Conservation (phyloP, 2,113 vertebrate species). For the Urocitellus parryii region DNA sequence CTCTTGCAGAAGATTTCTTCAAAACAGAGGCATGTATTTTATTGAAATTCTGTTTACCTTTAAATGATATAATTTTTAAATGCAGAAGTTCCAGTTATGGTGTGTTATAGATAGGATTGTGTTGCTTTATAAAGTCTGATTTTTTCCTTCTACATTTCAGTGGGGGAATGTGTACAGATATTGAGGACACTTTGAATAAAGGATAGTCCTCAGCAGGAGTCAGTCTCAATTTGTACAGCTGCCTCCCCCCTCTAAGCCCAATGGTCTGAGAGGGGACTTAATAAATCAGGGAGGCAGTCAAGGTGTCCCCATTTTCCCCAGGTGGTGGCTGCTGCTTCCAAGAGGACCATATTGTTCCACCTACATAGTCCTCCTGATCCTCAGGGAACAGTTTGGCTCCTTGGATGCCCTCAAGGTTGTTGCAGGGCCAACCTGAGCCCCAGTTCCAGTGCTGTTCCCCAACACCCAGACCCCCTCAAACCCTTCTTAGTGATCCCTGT, state of each 20-base stretch:
- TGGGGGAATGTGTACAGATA: conserved; percentile 91
- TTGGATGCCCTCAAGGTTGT: background rate
- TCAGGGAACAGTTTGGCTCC: background rate
- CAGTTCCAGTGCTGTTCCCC: background rate
- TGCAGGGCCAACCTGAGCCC: background rate
- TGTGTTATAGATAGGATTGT: conserved; percentile 90
- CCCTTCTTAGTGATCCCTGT: background rate
- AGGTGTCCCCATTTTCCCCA: background rate
- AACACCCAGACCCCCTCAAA: background rate
- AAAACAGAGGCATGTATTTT: conserved; percentile 95
- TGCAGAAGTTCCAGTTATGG: conserved; percentile 92
- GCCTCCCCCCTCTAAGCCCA: conserved; percentile 89
- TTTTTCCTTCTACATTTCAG: conserved; percentile 92
- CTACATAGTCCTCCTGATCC: background rate
- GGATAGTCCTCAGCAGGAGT: conserved; percentile 86
- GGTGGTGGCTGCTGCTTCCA: background rate
- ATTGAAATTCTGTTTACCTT: conserved; percentile 95
- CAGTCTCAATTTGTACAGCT: conserved; percentile 88
- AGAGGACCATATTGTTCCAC: background rate
- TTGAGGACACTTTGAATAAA: conserved; percentile 89
- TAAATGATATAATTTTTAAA: conserved; percentile 92
- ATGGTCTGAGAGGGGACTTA: conserved; percentile 78
- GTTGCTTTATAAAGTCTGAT: conserved; percentile 93
- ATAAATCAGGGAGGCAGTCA: background rate
- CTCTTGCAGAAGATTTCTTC: conserved; percentile 93